Conservation (phyloP, 2,888 invertebrate genomes). For the Linyphia triangularis region DNA sequence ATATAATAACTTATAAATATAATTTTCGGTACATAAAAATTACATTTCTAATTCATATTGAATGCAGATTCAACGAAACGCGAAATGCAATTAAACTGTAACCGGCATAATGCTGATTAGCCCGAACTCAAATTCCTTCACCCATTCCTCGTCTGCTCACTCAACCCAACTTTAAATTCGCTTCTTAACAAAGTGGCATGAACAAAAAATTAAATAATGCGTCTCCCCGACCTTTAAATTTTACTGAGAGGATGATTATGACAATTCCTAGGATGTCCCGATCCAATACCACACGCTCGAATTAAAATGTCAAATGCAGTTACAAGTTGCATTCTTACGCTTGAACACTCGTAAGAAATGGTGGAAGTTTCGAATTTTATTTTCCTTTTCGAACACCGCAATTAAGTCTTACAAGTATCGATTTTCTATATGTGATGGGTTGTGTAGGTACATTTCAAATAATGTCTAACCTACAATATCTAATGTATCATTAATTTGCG, state of each 20-base stretch:
- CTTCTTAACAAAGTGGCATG: neutral
- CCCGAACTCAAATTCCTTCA: neutral
- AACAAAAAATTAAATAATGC: neutral
- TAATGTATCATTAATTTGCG: too few species aligned
- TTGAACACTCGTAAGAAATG: neutral
- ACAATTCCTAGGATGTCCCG: neutral
- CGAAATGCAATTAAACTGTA: neutral
- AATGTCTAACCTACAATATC: neutral
- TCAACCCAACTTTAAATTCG: neutral
- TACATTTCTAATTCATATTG: too few species aligned
- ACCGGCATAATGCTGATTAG: neutral
- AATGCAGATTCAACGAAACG: too few species aligned
- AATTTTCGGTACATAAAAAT: too few species aligned
- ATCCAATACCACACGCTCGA: conserved; percentile 8
- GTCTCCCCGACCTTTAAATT: neutral
- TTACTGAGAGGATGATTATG: neutral
- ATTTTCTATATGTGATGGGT: neutral
- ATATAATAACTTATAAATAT: too few species aligned
- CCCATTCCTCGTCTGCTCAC: neutral
- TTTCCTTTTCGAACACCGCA: neutral
- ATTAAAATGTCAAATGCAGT: conserved; percentile 32
- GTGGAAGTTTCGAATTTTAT: neutral
- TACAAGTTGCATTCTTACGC: neutral
- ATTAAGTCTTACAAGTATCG: neutral
- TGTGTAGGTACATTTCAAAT: too few species aligned